Base-by-base conservation (phyloP, 1,140 invertebrate species). In the Cryptotermes secundus region DNA sequence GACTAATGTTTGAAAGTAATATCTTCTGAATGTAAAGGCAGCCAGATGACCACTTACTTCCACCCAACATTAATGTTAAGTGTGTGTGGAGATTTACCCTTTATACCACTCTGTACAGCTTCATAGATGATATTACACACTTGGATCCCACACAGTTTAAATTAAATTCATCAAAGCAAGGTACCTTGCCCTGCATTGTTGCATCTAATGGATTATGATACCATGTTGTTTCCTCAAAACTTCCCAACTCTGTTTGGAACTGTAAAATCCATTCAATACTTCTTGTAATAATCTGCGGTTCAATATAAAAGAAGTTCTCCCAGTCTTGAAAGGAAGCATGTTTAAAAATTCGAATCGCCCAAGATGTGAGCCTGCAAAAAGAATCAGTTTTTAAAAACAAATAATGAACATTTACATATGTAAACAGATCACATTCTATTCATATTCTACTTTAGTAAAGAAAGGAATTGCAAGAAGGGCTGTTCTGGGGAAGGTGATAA, bases 321-420 rank as follows among this genome's bases (percentile, higher is more conserved):
- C 92, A 92, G 85, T 92, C 92, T 85, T 91, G 90, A 86, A 91
- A 92, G 49, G 89, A 87, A 2, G 89, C 90, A 72, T 90, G 86
- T 34, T 89, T 88, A 42, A 92, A 88, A 19, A 90, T 87, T 80
- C 90, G 87, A 1, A 90, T 86, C 26, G 88, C 90, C 88, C 90
- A 92, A 16, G 92, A 89, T 35, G 91, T 91, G 80, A 92, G 86
- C 91, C 91, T 91, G 83, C 80, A 86, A 85, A 84, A 86, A 72
- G 45, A 86, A 85, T 72, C 65, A 83, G 14, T 59, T 85, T 79
- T 31, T 31, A 3, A 45, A 16, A 81, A 86, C 79, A 19, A 22
- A 65, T 80, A 42, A 26, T n/a, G 45, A 83, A 22, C 14, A 26
- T 38, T 82, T 34, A 22, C 3, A 45, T 83, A 31, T 59, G 45